Evolutionary conservation across 2,797 vertebrate genomes (phyloP).

Genomic region (Anabacerthia variegaticeps): DNA sequence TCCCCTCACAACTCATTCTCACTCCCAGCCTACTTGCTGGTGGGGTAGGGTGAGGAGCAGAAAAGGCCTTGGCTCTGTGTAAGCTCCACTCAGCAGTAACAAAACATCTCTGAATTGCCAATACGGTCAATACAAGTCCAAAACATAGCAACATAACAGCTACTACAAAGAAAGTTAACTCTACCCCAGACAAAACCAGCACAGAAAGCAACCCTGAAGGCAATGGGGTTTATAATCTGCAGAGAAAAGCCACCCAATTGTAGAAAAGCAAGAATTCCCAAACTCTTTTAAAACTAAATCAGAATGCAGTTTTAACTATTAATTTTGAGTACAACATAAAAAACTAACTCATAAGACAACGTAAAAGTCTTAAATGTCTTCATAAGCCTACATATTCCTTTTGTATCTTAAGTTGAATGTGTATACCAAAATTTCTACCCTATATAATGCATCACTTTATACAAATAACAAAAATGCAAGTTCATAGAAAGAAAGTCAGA

Average conservation of each 20-base stretch:
- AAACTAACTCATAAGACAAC: background rate
- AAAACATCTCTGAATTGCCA: background rate
- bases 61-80: background rate
- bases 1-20: rapidly evolving
- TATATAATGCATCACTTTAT: background rate
- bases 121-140: background rate
- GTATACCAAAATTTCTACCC: background rate
- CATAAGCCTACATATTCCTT: background rate
- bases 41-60: background rate
- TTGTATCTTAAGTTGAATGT: background rate
- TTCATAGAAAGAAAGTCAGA: background rate
- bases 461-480: background rate
- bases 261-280: background rate
- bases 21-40: background rate
- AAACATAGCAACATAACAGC: background rate
- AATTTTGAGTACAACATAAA: background rate
- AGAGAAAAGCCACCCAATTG: background rate
- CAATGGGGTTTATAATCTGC: background rate
- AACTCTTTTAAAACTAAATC: background rate
- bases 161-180: background rate
- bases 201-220: background rate
- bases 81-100: rapidly evolving
- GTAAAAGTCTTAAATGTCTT: background rate
- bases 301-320: background rate
- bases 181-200: background rate